Percentiles rank a stretch among this genome's conserved stretches.
phyloP scores from a whole-genome alignment of 2,797 vertebrate genomes.

The Tokudaia muenninki region DNA sequence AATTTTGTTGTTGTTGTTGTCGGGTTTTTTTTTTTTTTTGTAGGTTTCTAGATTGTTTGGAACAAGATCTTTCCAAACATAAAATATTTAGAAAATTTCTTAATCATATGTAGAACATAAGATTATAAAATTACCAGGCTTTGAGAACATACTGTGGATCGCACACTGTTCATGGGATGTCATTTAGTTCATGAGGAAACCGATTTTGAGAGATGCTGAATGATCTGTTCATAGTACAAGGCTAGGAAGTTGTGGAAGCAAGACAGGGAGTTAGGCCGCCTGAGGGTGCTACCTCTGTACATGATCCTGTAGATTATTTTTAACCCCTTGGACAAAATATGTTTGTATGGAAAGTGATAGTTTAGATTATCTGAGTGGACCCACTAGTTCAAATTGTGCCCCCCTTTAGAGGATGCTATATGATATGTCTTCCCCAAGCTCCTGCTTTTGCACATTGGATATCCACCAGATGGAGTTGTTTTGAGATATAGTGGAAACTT shows the following conservation, averaged over 20 bases:
- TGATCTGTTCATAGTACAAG: not conserved
- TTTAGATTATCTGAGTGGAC: not conserved
- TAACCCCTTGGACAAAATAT: not conserved
- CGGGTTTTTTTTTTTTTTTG: not conserved
- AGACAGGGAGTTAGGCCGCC: not conserved
- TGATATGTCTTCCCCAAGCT: not conserved
- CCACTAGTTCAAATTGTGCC: not conserved
- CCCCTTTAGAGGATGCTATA: not conserved
- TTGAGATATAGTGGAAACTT: not conserved
- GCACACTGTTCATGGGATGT: not conserved
- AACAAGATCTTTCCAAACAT: conserved; percentile 21
- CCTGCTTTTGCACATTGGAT: not conserved
- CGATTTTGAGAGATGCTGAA: not conserved
- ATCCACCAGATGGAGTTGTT: not conserved
- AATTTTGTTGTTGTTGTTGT: no score
- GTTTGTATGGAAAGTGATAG: not conserved
- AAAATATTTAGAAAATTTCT: conserved; percentile 47
- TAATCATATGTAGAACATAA: not conserved
- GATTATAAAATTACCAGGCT: not conserved
- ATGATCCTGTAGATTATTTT: not conserved
- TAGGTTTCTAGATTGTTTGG: conserved; percentile 57
- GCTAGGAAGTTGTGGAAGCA: not conserved
- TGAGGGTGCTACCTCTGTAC: not conserved
- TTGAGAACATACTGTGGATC: not conserved
- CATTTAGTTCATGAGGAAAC: conserved; percentile 30